Base-by-base conservation (phyloP, 1,140 invertebrate genomes). In the Varroa destructor region DNA sequence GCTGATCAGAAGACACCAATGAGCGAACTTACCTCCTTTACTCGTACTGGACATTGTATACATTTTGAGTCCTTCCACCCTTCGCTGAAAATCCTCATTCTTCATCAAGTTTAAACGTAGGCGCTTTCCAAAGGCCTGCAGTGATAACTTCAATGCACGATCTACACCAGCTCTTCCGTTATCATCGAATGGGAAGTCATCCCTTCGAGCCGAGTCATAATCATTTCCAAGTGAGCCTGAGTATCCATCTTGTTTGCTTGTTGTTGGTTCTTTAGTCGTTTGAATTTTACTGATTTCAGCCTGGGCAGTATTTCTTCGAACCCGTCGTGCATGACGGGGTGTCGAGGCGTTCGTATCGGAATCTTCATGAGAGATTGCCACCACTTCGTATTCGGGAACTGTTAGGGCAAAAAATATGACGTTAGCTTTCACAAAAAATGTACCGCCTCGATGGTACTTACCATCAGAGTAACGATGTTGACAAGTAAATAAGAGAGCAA, bases 311-410 rank as follows among this genome's bases (percentile, higher is more conserved):
- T 40, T 36, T 36, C n/a, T 36, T 42, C 25, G 67, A n/a, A 71
- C 56, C 40, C 40, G n/a, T 40, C n/a, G 51, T 51, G n/a, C 36
- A 6, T 12, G 25, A 25, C 14, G 12, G n/a, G 72, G 37, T 36
- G 72, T 25, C 14, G 58, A 71, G 37, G 25, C n/a, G 54, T 73
- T 42, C n/a, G 55, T 55, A 10, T 40, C 37, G 36, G n/a, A 10
- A 73, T 43, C 72, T 75, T 75, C 6, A 72, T 75, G 51, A 76
- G 67, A 40, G 79, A 77, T 72, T 78, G 78, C 51, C 14, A 87
- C 83, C 73, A 87, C 80, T 79, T 87, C 84, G 76, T 87, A 87
- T 75, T 83, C 81, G 74, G 86, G 86, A 76, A 87, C 86, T 86
- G 3, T 58, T 6, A 6, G 6, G 57, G 12, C 25, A 6, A 58